These are phyloP conservation scores for Apostichopus californicus DNA, from an alignment of 35 echinoderm and acorn worm genomes.

Conservation along the genomic window DNA sequence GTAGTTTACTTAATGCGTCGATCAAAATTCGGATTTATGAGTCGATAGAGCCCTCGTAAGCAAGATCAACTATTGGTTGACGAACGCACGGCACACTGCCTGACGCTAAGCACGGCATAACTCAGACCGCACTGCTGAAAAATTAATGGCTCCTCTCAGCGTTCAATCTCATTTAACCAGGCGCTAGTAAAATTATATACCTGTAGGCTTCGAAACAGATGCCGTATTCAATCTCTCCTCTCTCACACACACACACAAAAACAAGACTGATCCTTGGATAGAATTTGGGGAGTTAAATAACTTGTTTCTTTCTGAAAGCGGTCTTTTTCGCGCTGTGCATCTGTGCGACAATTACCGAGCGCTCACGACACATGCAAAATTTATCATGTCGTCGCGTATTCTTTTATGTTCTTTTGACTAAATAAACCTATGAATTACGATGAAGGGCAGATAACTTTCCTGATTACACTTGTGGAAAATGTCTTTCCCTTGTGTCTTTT, in stretches of 20 bases:
- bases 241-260: too few species aligned
- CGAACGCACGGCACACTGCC: conserved; percentile 41
- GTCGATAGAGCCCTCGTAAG: background rate
- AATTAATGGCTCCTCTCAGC: conserved; percentile 52
- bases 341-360: conserved; percentile 58
- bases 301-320: conserved; percentile 37
- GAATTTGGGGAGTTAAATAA: conserved; percentile 44
- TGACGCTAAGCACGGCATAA: conserved; percentile 59
- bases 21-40: conserved; percentile 58
- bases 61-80: conserved; percentile 45
- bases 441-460: conserved; percentile 37
- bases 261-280: conserved; percentile 59
- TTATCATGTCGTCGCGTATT: conserved; percentile 55
- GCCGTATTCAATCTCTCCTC: conserved; percentile 48
- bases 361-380: conserved; percentile 58
- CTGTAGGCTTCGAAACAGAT: conserved; percentile 65
- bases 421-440: conserved; percentile 67
- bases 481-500: conserved; percentile 58
- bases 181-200: conserved; percentile 67
- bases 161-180: conserved; percentile 51
- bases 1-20: conserved; percentile 61
- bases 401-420: conserved; percentile 56
- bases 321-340: conserved; percentile 41
- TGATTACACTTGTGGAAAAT: conserved; percentile 60
- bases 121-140: conserved; percentile 56